Conservation (phyloP, 2,113 vertebrate genomes). For the Triplophysa tibetana region DNA sequence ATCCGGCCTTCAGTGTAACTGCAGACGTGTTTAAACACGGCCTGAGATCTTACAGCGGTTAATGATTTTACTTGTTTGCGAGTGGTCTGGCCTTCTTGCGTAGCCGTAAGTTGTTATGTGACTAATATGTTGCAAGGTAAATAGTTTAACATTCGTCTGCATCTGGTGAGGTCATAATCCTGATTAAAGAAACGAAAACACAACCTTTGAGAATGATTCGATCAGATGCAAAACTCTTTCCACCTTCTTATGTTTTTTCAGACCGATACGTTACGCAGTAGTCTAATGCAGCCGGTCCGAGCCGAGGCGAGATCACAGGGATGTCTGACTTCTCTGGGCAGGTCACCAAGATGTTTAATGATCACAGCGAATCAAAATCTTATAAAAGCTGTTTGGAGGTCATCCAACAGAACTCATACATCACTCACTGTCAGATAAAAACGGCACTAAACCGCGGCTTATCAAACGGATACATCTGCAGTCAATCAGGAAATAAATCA, state of each 20-base stretch:
- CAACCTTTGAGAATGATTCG: too few relatives aligned
- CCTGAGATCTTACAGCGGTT: not conserved
- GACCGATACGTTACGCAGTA: not conserved
- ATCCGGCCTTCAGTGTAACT: conserved; percentile 1
- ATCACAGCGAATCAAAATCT: conserved; percentile 31
- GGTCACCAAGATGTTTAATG: conserved; percentile 15
- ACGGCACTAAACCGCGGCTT: conserved; percentile 24
- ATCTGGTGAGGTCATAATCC: too few relatives aligned
- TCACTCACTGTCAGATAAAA: conserved; percentile 36
- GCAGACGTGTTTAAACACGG: conserved; percentile 5
- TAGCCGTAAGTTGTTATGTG: not conserved
- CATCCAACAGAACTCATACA: conserved; percentile 3
- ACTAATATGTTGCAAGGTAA: conserved; percentile 13
- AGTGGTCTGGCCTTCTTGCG: not conserved
- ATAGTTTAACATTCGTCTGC: not conserved
- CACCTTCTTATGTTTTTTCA: not conserved
- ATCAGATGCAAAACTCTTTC: too few relatives aligned
- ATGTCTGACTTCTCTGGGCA: conserved; percentile 6
- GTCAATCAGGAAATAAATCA: not conserved
- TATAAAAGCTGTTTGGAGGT: conserved; percentile 34
- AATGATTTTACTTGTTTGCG: not conserved
- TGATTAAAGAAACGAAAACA: too few relatives aligned
- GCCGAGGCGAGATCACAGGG: not conserved
- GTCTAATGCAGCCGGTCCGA: not conserved
- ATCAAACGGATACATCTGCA: conserved; percentile 40